Evolutionary conservation across 2,113 vertebrate species (phyloP), one percentile per base, ranked within the genome.

Genomic region (Psilopsiagon aurifrons): DNA sequence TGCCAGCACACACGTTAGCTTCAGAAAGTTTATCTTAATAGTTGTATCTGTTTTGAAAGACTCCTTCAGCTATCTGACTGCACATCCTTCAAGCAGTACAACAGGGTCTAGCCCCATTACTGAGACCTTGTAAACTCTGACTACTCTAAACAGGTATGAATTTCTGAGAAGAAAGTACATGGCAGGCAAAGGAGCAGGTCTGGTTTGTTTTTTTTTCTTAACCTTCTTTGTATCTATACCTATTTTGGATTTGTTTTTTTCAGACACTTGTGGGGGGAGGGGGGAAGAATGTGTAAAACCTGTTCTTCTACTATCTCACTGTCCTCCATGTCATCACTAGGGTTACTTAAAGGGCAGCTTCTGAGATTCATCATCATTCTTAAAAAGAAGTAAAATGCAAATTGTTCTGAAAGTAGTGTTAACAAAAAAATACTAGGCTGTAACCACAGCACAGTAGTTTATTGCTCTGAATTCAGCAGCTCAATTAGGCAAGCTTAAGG

Each of bases 301-400:
- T 49, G 9, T 60, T 92, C 4, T 64, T 91, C 17, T 86, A 13
- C 16, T 28, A 90, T 52, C 31, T 88, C 46, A 41, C 9, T 78
- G 13, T 27, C 8, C 2, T 8, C n/a, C 0, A 0, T n/a, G 24
- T 55, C 41, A 86, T 59, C 31, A 54, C 20, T 12, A 55, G 5
- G 4, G 6, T 54, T 77, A 83, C 20, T 90, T 52, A 66, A 79
- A 86, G 51, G 57, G 25, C 33, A 89, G 63, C 23, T 57, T 89
- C 27, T 52, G 35, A 49, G 33, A 67, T 37, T 70, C 31, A 52
- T 20, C 23, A n/a, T 67, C 10, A 19, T 81, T 74, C 23, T 59
- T 43, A 68, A 77, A 78, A 9, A 59, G 84, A 59, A 63, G 4
- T 0, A 84, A 31, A 85, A 94, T 17, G 14, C 22, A 90, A 54